Evolutionary conservation across 2,888 invertebrate genomes (phyloP), one percentile per base, ranked within the genome.

Genomic region (Calliphora vomitoria): DNA sequence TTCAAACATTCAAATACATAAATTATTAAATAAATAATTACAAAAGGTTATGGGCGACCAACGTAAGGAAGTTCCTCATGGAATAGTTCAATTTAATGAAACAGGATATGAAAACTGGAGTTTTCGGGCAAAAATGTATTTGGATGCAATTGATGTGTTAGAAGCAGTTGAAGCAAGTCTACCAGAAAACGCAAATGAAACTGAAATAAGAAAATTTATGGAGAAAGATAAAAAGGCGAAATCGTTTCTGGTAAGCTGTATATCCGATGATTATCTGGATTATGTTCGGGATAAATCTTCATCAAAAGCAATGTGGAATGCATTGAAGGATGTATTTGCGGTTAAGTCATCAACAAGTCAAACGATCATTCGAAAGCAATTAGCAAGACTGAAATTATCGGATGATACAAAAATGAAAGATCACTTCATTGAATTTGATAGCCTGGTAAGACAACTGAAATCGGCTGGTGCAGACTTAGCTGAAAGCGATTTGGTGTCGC

Each of bases 401-500:
- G 8, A 41, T 6, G 41, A 41, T 41, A 41, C 41, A 41, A 41
- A 41, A 41, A 41, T 41, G 41, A 41, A 41, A 41, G 41, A 41
- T 8, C 41, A 8, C 41, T 8, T 41, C 41, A 8, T 41, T 41
- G 41, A 41, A 41, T 41, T 41, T 41, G 38, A 41, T 41, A 41
- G 38, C 38, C 8, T 41, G 38, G 38, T 41, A 11, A 41, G 41
- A 41, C 41, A 66, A 41, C 15, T 74, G 1, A 60, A 74, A 25
- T 44, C 58, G n/a, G 25, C 18, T 60, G 74, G 74, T 8, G 74
- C 47, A 3, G 3, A 58, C 20, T 41, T 25, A 13, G 44, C 41
- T 15, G 60, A 60, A 15, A 25, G 2, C 10, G 62, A 75, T 62
- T 47, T 75, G 31, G 75, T 75, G 10, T 62, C 75, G 3, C 74